These are phyloP conservation scores for Limnothrissa miodon DNA, from an alignment of 2,113 vertebrate genomes.

Conservation along the genomic window DNA sequence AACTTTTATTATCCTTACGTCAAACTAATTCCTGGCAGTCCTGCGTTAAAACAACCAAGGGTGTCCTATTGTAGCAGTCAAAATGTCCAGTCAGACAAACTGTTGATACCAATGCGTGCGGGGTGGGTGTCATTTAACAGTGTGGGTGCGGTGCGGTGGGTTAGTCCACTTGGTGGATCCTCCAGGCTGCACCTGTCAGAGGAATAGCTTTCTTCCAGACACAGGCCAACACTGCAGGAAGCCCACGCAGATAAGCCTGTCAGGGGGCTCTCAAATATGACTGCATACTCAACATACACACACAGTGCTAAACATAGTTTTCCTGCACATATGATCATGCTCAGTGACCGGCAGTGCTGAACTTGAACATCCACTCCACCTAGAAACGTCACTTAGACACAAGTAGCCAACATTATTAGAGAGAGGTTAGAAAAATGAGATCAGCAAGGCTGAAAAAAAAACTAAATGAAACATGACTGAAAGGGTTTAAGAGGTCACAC, in stretches of 20 bases:
- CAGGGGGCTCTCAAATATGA: constrained; percentile 51
- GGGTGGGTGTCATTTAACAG: constrained; percentile 66
- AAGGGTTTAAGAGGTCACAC: not conserved
- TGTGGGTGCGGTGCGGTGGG: constrained; percentile 56
- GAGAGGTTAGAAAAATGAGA: not conserved
- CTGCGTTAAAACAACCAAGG: not conserved
- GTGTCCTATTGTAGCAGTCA: constrained; percentile 12
- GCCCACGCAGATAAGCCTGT: constrained; percentile 28
- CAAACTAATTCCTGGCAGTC: not conserved
- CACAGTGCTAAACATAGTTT: constrained; percentile 42
- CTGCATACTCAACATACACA: constrained; percentile 48
- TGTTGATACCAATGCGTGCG: constrained; percentile 47
- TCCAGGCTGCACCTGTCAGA: constrained; percentile 61
- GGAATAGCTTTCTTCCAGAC: constrained; percentile 53
- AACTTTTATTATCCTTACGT: not conserved
- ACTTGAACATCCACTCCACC: not conserved
- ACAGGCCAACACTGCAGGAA: constrained; percentile 50
- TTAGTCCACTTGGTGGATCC: constrained; percentile 33
- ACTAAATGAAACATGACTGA: not conserved
- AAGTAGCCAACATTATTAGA: not conserved
- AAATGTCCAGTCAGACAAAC: constrained; percentile 34
- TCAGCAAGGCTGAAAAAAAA: not conserved
- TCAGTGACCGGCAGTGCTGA: not conserved
- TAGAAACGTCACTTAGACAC: not conserved
- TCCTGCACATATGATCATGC: constrained; percentile 11